Conservation (phyloP, 2,888 invertebrate species). For the Gerosis bhagava region DNA sequence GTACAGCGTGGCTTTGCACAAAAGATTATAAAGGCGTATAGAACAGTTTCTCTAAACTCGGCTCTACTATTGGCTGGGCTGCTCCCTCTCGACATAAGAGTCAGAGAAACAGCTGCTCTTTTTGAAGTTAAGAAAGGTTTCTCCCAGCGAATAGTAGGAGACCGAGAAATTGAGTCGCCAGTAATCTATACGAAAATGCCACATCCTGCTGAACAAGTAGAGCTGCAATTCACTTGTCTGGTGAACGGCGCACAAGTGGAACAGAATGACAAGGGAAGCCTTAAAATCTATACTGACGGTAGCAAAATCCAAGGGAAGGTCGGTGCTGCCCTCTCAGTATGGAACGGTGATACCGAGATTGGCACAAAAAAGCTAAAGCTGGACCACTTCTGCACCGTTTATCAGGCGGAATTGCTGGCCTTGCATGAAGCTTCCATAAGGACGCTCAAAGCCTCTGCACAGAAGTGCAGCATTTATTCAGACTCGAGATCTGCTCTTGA, state of each 20-base stretch:
- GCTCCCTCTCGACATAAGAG: not conserved
- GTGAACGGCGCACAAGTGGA: no score
- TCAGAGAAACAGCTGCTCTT: not conserved
- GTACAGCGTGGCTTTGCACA: not conserved
- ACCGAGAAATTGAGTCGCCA: not conserved
- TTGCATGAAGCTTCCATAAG: not conserved
- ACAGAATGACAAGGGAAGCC: no score
- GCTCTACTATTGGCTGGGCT: not conserved
- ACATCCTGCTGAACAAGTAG: not conserved
- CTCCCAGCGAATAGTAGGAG: not conserved
- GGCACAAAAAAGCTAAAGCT: not conserved
- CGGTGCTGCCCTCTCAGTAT: no score
- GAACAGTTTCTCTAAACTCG: not conserved
- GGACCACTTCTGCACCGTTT: slow-evolving; percentile 6
- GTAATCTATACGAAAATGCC: not conserved
- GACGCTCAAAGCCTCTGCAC: no score
- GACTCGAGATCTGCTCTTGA: slow-evolving; percentile 3
- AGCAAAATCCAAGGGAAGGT: slow-evolving; percentile 28
- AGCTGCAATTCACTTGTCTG: not conserved
- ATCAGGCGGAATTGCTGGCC: slow-evolving; percentile 1
- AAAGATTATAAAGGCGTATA: not conserved
- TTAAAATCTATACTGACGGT: slow-evolving; percentile 28
- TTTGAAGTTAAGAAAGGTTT: not conserved
- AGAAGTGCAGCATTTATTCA: no score
- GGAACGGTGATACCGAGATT: no score